phyloP scores from a whole-genome alignment of 1,140 invertebrate species.

The Pectinophora gossypiella region DNA sequence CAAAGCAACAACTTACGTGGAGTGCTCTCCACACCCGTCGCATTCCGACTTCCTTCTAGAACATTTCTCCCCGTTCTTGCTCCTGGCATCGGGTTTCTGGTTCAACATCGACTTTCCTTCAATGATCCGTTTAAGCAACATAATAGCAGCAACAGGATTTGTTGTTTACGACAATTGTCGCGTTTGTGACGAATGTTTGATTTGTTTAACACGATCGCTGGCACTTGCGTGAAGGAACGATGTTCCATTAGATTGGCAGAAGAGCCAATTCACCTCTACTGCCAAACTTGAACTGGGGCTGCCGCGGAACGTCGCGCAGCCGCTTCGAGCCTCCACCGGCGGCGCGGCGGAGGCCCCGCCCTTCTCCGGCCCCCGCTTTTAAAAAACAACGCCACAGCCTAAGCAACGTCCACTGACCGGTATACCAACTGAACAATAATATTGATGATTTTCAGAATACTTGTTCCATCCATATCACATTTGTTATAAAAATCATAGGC shows the following conservation, averaged over 20 bases:
- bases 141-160: conserved; percentile 70
- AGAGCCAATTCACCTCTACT: conserved; percentile 63
- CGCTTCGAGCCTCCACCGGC: not conserved
- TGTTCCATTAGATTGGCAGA: conserved; percentile 74
- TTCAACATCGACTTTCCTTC: conserved; percentile 75
- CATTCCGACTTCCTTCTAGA: conserved; percentile 70
- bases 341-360: conserved; percentile 8
- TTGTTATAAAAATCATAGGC: too few relatives aligned
- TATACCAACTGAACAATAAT: not conserved
- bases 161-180: conserved; percentile 69
- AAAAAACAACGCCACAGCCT: conserved; percentile 3
- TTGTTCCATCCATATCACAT: too few relatives aligned
- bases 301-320: conserved; percentile 2
- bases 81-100: conserved; percentile 38
- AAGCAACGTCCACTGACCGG: not conserved
- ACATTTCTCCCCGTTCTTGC: conserved; percentile 60
- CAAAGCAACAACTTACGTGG: conserved; percentile 48
- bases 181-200: conserved; percentile 67
- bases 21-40: conserved; percentile 67
- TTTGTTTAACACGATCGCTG: conserved; percentile 55
- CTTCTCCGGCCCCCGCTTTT: not conserved
- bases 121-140: conserved; percentile 76
- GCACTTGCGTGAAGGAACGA: conserved; percentile 61
- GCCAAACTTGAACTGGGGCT: conserved; percentile 54
- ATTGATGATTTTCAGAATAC: not conserved